A percentile compares a stretch with the other conserved stretches of the same genome.
Conservation (phyloP, 2,113 vertebrate species). For the Agapornis roseicollis region DNA sequence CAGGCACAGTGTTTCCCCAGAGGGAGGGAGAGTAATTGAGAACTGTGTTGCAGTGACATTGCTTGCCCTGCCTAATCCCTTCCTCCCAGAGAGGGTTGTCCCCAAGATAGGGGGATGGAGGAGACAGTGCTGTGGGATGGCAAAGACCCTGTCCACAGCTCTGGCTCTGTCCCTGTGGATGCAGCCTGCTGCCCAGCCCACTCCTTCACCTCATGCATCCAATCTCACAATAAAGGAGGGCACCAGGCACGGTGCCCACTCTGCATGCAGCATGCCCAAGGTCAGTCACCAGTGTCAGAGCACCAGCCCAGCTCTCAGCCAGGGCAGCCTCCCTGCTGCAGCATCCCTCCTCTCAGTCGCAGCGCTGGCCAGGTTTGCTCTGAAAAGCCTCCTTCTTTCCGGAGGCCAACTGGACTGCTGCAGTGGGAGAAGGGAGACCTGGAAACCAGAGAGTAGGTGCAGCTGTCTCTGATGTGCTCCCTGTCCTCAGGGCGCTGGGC, state of each 20-base stretch:
- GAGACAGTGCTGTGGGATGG: neutral
- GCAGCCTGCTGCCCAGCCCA: neutral
- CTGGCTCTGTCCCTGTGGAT: neutral
- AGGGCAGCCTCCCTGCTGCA: neutral
- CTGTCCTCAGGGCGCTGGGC: neutral
- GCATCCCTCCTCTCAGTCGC: neutral
- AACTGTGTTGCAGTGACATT: neutral
- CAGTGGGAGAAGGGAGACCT: neutral
- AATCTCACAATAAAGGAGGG: neutral
- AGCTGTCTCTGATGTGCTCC: conserved; percentile 19
- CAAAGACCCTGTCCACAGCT: neutral
- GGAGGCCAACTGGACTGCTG: neutral
- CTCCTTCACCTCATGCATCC: neutral
- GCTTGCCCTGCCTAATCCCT: neutral
- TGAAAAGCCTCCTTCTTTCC: neutral
- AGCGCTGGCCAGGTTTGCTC: neutral
- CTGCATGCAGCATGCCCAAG: neutral
- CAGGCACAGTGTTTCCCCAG: neutral
- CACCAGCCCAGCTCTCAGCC: neutral
- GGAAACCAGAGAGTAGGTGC: neutral
- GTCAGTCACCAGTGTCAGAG: accelerated
- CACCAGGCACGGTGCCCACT: accelerated
- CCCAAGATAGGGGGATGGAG: neutral
- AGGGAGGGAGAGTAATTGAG: neutral
- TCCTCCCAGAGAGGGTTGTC: neutral